These are phyloP conservation scores for Invenusta paracnida DNA, from an alignment of 2,888 invertebrate genomes.

Conservation along the genomic window DNA sequence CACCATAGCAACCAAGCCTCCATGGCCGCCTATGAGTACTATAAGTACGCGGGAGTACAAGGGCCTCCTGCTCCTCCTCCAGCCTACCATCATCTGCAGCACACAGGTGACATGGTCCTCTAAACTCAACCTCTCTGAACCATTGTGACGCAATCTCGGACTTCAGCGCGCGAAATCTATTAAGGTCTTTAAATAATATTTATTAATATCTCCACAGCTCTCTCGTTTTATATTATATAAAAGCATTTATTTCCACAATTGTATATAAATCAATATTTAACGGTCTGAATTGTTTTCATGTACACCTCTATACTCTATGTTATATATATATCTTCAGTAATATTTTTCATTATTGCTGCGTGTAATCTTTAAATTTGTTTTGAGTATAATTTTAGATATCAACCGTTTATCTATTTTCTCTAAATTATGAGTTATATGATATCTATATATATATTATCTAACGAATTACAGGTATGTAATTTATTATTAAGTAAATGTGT, in stretches of 20 bases:
- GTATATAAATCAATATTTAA: too few species aligned
- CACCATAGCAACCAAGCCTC: neutral
- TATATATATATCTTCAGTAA: too few species aligned
- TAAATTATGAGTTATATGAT: too few species aligned
- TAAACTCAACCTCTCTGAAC: neutral
- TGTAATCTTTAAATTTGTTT: too few species aligned
- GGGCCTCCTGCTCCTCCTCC: neutral
- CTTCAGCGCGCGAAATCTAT: neutral
- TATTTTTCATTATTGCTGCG: too few species aligned
- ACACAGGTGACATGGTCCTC: constrained; percentile 32
- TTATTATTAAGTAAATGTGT: neutral
- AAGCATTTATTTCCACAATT: too few species aligned
- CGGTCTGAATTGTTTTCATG: too few species aligned
- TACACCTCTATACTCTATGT: too few species aligned
- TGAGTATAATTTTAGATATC: too few species aligned
- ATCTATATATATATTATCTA: neutral
- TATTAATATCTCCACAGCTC: neutral
- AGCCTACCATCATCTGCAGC: neutral
- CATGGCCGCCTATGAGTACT: constrained; percentile 36
- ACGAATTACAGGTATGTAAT: neutral
- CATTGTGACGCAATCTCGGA: neutral
- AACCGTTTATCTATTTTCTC: too few species aligned
- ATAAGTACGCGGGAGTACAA: constrained; percentile 28
- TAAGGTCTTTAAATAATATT: neutral
- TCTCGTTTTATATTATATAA: too few species aligned